Base-by-base conservation (phyloP, 2,113 vertebrate genomes). In the Ochotona princeps region DNA sequence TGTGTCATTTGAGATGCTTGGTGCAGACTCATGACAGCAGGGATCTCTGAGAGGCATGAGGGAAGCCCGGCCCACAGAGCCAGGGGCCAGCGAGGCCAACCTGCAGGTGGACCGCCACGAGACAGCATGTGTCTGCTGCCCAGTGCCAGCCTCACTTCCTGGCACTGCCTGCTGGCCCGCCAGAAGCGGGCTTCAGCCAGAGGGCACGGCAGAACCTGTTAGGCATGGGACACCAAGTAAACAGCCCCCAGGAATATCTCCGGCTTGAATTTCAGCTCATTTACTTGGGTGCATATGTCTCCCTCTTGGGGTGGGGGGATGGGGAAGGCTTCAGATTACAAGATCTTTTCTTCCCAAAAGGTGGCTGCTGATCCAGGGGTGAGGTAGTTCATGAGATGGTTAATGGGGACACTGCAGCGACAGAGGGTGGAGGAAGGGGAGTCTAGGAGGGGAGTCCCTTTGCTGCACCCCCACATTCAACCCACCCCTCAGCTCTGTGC, bases 141-240 rank as follows among this genome's bases (percentile, higher is more conserved):
- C 54, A 5, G 54, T 0, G 28, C 85, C 57, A 86, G 20, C 89
- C 32, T 30, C 13, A 17, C 57, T 89, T 66, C 32, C 74, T 96
- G 95, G 92, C 84, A 38, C 65, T 0, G 1, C 26, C 49, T 32
- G 61, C 57, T 12, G 7, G 35, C 23, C 84, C 0, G 5, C 21
- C 66, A n/a, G 78, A 49, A 54, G 25, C 28, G 7, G 86, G 79
- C 80, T 86, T 90, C 85, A 95, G 93, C 88, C 88, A 94, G 90
- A 93, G 90, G 97, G 88, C 83, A 92, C 69, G 69, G 20, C 78
- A 90, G 89, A 97, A 94, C n/a, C 85, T 38, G 90, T 88, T 73
- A 97, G 83, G 90, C 94, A 96, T 78, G 83, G 89, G 65, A 97
- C 92, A 95, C 96, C 95, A 90, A 94, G 97, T 97, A 97, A 97